These are phyloP conservation scores for Esox lucius DNA, from an alignment of 2,797 vertebrate species.

Conservation along the genomic window DNA sequence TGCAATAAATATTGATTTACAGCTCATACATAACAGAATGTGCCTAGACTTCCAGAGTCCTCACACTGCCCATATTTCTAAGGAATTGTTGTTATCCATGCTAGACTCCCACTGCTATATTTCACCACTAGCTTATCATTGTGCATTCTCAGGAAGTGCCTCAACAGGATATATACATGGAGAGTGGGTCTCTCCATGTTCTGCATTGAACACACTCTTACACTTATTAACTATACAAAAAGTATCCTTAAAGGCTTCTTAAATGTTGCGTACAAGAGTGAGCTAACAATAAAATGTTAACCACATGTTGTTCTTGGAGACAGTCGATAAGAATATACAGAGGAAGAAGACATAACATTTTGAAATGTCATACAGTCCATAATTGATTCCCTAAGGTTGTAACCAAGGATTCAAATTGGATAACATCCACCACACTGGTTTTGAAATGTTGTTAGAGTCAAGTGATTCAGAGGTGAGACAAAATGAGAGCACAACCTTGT, in stretches of 20 bases:
- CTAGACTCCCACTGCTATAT: slow-evolving; percentile 28
- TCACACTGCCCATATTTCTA: slow-evolving; percentile 53
- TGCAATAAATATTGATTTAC: slow-evolving; percentile 80
- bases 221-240: no score
- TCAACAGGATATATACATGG: slow-evolving; percentile 14
- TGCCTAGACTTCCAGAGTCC: slow-evolving; percentile 37
- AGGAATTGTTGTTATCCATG: slow-evolving; percentile 53
- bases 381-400: neutral
- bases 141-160: slow-evolving; percentile 41
- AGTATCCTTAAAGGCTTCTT: neutral
- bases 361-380: neutral
- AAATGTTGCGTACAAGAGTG: neutral
- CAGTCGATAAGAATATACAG: neutral
- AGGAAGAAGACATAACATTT: neutral
- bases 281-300: neutral
- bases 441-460: neutral
- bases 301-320: neutral
- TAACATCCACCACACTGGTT: neutral
- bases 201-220: no score
- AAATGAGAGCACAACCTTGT: slow-evolving; percentile 49
- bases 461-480: slow-evolving; percentile 54
- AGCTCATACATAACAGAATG: slow-evolving; percentile 68
- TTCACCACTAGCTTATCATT: slow-evolving; percentile 31
- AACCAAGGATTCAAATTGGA: neutral
- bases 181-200: no score